These are phyloP conservation scores for Oreotrochilus melanogaster DNA, from an alignment of 2,113 vertebrate genomes.

Conservation along the genomic window DNA sequence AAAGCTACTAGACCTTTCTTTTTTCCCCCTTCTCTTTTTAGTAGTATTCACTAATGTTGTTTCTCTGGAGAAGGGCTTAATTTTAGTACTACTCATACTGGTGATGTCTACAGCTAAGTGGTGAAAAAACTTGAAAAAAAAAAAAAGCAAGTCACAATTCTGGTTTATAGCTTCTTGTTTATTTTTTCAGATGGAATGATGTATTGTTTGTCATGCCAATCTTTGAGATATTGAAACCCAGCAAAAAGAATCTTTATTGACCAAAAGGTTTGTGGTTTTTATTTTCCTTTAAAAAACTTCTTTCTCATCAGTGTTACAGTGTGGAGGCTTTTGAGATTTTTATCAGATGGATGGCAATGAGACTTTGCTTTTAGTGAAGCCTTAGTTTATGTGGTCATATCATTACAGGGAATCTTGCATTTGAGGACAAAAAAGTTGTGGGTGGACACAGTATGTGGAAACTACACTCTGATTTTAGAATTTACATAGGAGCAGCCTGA, in stretches of 20 bases:
- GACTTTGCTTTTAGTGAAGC: background rate
- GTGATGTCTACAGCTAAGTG: background rate
- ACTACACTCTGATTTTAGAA: background rate
- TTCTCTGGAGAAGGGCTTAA: background rate
- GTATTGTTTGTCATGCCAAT: background rate
- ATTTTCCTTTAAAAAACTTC: background rate
- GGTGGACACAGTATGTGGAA: background rate
- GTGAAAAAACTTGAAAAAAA: background rate
- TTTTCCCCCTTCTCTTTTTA: background rate
- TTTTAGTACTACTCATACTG: background rate
- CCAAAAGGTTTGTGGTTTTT: background rate
- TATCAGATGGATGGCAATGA: background rate
- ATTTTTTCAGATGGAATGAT: background rate
- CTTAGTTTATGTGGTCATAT: background rate
- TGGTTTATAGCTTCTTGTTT: background rate
- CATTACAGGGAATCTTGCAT: background rate
- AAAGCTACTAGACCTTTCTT: background rate
- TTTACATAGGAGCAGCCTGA: background rate
- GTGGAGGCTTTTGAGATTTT: background rate
- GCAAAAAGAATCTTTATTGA: background rate
- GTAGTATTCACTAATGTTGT: background rate
- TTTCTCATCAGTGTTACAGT: background rate
- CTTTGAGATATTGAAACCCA: background rate
- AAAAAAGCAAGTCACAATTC: background rate
- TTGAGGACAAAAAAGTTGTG: background rate